Evolutionary conservation across 2,797 vertebrate genomes (phyloP).

Genomic region (Mus caroli): DNA sequence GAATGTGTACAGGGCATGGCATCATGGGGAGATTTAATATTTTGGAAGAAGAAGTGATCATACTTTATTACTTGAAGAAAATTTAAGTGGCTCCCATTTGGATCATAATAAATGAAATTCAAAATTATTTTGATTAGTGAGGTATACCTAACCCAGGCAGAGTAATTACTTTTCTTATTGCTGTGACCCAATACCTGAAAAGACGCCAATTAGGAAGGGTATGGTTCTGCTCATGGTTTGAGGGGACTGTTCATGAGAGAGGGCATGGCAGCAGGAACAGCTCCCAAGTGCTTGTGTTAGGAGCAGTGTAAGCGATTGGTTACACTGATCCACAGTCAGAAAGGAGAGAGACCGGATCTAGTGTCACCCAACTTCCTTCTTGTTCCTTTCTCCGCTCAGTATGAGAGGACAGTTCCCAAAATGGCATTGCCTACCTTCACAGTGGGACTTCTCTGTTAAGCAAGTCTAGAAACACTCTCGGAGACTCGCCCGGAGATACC

Average conservation of each 20-base stretch:
- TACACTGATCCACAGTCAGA: not conserved
- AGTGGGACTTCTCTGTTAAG: not conserved
- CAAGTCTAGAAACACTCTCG: not conserved
- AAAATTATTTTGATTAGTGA: slow-evolving; percentile 2
- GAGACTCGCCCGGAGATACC: not conserved
- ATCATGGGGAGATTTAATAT: not conserved
- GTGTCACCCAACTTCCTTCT: not conserved
- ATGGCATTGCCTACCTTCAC: not conserved
- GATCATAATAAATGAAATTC: slow-evolving; percentile 14
- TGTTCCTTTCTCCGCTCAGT: not conserved
- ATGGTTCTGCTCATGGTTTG: not conserved
- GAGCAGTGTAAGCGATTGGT: not conserved
- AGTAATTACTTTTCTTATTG: not conserved
- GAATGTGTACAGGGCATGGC: not conserved
- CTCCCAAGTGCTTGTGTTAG: too few species aligned
- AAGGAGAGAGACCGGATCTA: not conserved
- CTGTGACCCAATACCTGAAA: not conserved
- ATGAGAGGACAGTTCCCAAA: not conserved
- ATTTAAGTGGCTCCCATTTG: not conserved
- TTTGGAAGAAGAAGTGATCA: slow-evolving; percentile 39
- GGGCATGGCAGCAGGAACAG: not conserved
- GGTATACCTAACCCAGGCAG: not conserved
- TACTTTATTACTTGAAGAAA: slow-evolving; percentile 33
- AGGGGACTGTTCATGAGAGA: not conserved
- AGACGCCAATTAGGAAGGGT: not conserved